Percentiles rank a stretch among this genome's conserved stretches.
Evolutionary conservation across 2,888 invertebrate species (phyloP).

Genomic region (Drosophila eohydei): DNA sequence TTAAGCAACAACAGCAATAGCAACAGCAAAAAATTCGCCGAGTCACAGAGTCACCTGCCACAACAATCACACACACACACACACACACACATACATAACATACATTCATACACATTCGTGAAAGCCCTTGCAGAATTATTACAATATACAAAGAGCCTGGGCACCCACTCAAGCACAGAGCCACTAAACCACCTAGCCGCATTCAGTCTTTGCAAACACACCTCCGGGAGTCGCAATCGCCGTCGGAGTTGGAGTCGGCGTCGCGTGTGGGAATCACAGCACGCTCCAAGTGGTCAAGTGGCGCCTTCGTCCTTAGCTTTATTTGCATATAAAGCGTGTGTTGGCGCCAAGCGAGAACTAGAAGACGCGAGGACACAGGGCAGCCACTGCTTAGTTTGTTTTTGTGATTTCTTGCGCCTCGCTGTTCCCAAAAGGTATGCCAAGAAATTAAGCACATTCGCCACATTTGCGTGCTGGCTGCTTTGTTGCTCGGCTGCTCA

Average conservation of each 20-base stretch:
- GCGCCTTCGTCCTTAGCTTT: slow-evolving; percentile 55
- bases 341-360: slow-evolving; percentile 29
- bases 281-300: slow-evolving; percentile 66
- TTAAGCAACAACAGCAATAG: slow-evolving; percentile 65
- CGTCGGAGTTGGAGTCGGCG: slow-evolving; percentile 16
- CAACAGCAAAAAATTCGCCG: slow-evolving; percentile 65
- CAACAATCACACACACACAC: slow-evolving; percentile 41
- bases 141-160: slow-evolving; percentile 46
- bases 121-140: slow-evolving; percentile 26
- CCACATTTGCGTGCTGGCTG: slow-evolving; percentile 59
- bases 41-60: slow-evolving; percentile 67
- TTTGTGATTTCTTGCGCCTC: slow-evolving; percentile 58
- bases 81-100: background rate
- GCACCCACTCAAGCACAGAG: slow-evolving; percentile 31
- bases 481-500: slow-evolving; percentile 2
- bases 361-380: background rate
- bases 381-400: slow-evolving; percentile 17
- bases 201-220: slow-evolving; percentile 23
- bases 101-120: background rate
- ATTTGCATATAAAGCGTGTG: slow-evolving; percentile 75
- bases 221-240: slow-evolving; percentile 15
- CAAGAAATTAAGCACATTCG: slow-evolving; percentile 73
- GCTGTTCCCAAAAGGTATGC: slow-evolving; percentile 62
- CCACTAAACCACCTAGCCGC: slow-evolving; percentile 14
- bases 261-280: slow-evolving; percentile 75